Conservation (phyloP, 2,888 invertebrate genomes). For the Apodemia zela region DNA sequence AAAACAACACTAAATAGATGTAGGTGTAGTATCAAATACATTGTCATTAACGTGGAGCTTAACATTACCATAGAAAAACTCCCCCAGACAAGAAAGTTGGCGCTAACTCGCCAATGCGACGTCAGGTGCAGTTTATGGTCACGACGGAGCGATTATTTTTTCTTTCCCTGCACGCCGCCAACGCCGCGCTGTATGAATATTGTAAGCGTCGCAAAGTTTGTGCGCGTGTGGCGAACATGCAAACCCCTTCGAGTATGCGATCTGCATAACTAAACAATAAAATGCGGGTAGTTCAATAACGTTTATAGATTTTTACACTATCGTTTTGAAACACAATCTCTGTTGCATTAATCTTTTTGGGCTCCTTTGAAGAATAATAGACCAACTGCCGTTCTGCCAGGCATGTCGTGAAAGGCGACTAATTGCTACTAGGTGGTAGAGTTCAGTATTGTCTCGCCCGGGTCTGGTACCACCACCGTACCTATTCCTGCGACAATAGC, state of each 20-base stretch:
- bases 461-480: too few relatives aligned
- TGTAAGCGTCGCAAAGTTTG: slow-evolving; percentile 24
- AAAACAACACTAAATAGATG: too few relatives aligned
- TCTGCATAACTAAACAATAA: slow-evolving; percentile 2
- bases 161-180: slow-evolving; percentile 28
- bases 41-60: slow-evolving; percentile 30
- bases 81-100: slow-evolving; percentile 54
- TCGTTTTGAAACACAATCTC: neutral
- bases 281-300: neutral
- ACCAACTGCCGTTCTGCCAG: too few relatives aligned
- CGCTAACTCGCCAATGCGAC: slow-evolving; percentile 50
- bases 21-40: slow-evolving; percentile 30
- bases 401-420: too few relatives aligned
- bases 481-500: too few relatives aligned
- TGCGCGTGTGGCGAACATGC: slow-evolving; percentile 5
- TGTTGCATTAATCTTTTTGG: neutral
- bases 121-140: slow-evolving; percentile 63
- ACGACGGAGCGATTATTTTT: slow-evolving; percentile 53
- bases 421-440: too few relatives aligned
- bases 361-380: too few relatives aligned
- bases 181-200: slow-evolving; percentile 32
- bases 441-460: too few relatives aligned
- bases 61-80: slow-evolving; percentile 48
- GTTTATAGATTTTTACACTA: neutral
- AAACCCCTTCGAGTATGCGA: neutral